Conservation (phyloP, 2,113 vertebrate species). For the Trogon surrucura region DNA sequence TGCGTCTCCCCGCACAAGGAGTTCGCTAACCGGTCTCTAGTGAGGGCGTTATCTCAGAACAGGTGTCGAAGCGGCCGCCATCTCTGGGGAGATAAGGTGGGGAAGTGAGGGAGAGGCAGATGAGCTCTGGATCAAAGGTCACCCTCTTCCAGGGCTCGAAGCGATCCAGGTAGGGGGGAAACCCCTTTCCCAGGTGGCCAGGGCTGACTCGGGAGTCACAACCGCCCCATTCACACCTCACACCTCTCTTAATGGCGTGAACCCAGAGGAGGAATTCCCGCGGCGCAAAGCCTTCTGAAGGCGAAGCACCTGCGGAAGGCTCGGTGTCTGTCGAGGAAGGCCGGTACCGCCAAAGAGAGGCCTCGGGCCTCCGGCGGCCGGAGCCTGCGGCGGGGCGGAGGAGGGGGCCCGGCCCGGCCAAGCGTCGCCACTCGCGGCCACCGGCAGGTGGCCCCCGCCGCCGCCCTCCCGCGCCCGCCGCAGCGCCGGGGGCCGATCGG, state of each 20-base stretch:
- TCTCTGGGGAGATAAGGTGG: not conserved
- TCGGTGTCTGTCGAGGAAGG: accelerated
- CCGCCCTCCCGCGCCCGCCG: not conserved
- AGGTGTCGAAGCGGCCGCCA: not conserved
- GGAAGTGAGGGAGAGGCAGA: not conserved
- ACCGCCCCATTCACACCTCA: not conserved
- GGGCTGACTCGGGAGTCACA: not conserved
- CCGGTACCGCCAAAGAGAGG: accelerated
- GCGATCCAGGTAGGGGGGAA: not conserved
- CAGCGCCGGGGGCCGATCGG: not conserved
- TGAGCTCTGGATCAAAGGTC: not conserved
- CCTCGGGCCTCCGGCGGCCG: not conserved
- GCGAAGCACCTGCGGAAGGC: not conserved
- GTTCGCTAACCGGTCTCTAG: not conserved
- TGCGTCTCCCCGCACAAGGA: not conserved
- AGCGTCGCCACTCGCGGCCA: not conserved
- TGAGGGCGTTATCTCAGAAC: not conserved
- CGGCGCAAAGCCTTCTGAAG: not conserved
- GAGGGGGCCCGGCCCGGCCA: not conserved
- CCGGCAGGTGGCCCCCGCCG: constrained; percentile 71
- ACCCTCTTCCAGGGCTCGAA: not conserved
- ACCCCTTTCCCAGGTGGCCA: not conserved
- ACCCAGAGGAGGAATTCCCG: not conserved
- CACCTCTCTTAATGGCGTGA: not conserved
- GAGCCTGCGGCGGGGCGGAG: not conserved